Conservation (phyloP, 2,113 vertebrate genomes). For the Chunga burmeisteri region DNA sequence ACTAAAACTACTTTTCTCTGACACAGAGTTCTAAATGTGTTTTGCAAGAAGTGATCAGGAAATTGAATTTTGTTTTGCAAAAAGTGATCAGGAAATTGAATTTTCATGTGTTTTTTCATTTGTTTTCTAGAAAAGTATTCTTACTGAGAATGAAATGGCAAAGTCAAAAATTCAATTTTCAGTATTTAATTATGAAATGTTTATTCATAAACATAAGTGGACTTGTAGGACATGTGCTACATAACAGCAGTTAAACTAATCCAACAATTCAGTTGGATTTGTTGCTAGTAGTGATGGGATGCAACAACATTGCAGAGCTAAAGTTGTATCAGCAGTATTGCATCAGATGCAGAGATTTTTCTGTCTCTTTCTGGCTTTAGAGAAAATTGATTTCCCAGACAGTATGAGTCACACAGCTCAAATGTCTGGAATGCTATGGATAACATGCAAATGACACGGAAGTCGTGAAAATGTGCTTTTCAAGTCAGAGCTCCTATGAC, state of each 20-base stretch:
- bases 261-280: not conserved
- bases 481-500: not conserved
- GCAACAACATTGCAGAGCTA: not conserved
- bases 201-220: not conserved
- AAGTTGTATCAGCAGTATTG: not conserved
- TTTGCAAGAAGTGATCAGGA: not conserved
- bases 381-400: not conserved
- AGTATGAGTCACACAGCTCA: not conserved
- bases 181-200: not conserved
- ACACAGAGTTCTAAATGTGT: not conserved
- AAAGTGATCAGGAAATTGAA: not conserved
- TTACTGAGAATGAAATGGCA: not conserved
- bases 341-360: not conserved
- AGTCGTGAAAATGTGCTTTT: not conserved
- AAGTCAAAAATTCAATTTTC: not conserved
- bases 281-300: not conserved
- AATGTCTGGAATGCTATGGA: not conserved
- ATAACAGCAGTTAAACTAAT: not conserved
- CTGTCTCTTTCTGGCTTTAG: not conserved
- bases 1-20: not conserved
- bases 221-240: not conserved
- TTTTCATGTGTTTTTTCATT: not conserved
- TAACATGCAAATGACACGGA: not conserved
- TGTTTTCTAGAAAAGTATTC: not conserved
- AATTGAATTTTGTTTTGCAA: not conserved